These are phyloP conservation scores for Indicator maculatus DNA, from an alignment of 2,113 vertebrate genomes.

Conservation along the genomic window DNA sequence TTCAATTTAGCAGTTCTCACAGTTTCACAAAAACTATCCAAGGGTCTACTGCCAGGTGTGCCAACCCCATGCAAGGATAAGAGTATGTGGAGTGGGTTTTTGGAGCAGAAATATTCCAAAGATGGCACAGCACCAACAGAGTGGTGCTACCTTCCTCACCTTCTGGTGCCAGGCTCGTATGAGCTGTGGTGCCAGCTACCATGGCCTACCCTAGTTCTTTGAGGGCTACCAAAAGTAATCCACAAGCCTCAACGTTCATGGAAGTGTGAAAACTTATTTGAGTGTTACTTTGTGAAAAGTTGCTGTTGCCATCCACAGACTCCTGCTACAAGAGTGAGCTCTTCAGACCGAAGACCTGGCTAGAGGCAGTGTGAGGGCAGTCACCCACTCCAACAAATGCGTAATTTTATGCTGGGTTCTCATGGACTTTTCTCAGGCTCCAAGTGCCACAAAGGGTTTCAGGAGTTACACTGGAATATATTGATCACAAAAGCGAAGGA, in stretches of 20 bases:
- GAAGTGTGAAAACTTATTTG: not conserved
- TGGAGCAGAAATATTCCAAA: not conserved
- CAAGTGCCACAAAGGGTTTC: not conserved
- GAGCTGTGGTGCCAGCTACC: not conserved
- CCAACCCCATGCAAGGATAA: not conserved
- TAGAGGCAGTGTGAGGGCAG: not conserved
- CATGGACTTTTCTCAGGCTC: not conserved
- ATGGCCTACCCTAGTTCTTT: too few relatives aligned
- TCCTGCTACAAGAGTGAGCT: not conserved
- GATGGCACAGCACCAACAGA: not conserved
- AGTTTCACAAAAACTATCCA: not conserved
- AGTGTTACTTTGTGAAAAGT: not conserved
- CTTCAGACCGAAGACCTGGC: accelerated
- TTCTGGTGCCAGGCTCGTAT: not conserved
- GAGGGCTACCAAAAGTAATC: accelerated
- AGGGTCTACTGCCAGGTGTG: not conserved
- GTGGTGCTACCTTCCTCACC: not conserved
- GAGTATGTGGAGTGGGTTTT: not conserved
- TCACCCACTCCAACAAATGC: accelerated
- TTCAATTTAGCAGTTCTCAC: not conserved
- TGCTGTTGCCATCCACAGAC: not conserved
- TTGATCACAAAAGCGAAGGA: accelerated
- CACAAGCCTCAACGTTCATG: not conserved
- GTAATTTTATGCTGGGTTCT: accelerated
- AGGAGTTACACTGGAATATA: not conserved